These are phyloP conservation scores for Macrosiphum euphorbiae DNA, from an alignment of 2,888 invertebrate genomes.

Conservation along the genomic window DNA sequence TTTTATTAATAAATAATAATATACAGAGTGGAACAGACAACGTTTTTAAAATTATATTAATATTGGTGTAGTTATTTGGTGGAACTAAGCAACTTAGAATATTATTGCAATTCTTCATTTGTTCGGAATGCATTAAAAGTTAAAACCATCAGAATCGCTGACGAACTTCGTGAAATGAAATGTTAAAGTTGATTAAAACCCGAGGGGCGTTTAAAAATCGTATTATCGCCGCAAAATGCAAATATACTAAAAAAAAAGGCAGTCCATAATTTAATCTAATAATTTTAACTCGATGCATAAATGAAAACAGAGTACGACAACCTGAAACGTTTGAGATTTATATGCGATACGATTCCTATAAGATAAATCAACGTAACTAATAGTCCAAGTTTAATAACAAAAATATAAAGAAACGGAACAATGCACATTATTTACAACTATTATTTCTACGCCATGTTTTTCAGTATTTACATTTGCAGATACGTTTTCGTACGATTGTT, in stretches of 20 bases:
- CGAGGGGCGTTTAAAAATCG: not conserved
- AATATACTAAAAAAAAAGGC: not conserved
- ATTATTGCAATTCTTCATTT: not conserved
- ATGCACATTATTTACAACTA: not conserved
- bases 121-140: slow-evolving; percentile 24
- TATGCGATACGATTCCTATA: not conserved
- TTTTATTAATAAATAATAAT: slow-evolving; percentile 14
- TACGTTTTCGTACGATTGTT: not conserved
- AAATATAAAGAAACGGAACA: not conserved
- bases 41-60: not conserved
- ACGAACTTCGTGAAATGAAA: not conserved
- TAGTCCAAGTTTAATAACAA: not conserved
- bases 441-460: slow-evolving; percentile 9
- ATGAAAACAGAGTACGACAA: not conserved
- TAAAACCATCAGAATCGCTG: not conserved
- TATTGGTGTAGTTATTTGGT: not conserved
- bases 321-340: not conserved
- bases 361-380: slow-evolving; percentile 12
- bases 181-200: not conserved
- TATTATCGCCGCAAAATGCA: not conserved
- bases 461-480: not conserved
- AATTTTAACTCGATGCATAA: not conserved
- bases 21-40: not conserved
- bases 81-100: not conserved
- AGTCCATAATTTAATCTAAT: slow-evolving; percentile 6